Evolutionary conservation across 2,113 vertebrate genomes (phyloP).

Genomic region (Camelus dromedarius): DNA sequence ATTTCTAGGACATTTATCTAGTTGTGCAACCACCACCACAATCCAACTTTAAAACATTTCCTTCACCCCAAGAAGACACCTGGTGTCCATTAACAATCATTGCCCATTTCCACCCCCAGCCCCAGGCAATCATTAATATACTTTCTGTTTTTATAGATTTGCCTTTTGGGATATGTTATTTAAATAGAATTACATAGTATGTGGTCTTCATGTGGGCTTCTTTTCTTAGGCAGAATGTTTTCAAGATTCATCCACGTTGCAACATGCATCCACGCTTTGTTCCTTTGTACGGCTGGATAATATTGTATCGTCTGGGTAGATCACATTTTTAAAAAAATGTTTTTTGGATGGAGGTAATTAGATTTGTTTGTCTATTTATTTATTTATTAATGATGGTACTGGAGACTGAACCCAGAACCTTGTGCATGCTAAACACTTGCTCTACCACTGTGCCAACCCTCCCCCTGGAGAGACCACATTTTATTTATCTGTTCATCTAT

Average conservation of each 20-base stretch:
- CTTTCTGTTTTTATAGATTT: background rate
- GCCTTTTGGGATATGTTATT: background rate
- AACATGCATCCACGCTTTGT: background rate
- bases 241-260: background rate
- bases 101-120: background rate
- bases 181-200: background rate
- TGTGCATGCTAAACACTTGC: no score
- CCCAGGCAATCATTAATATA: background rate
- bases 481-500: background rate
- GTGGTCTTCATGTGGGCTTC: background rate
- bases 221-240: background rate
- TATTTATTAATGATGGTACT: no score
- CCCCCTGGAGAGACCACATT: background rate
- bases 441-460: no score
- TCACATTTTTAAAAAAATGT: background rate
- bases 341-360: no score
- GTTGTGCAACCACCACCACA: background rate
- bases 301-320: background rate
- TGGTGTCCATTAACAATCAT: background rate
- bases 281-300: conserved; percentile 10
- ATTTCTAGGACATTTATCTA: background rate
- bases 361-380: no score
- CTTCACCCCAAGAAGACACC: background rate
- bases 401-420: no score
- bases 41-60: conserved; percentile 2